Conservation (phyloP, 2,797 vertebrate species). For the Bovichtus variegatus region DNA sequence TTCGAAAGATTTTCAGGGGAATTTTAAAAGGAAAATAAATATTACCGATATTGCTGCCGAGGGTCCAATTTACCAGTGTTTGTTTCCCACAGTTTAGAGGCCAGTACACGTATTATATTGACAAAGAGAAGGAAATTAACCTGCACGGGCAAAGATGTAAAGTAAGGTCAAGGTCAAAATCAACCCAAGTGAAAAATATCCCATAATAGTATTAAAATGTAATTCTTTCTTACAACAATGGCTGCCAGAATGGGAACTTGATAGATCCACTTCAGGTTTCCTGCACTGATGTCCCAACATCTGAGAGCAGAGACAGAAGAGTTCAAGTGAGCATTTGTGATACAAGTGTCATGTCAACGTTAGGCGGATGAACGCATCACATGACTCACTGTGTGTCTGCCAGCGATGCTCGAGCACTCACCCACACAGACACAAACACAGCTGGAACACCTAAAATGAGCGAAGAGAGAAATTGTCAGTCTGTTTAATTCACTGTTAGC, state of each 20-base stretch:
- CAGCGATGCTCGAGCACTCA: constrained; percentile 90
- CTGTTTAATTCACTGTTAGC: background rate
- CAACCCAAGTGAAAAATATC: background rate
- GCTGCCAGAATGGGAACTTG: constrained; percentile 89
- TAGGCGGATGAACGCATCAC: background rate
- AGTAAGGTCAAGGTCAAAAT: background rate
- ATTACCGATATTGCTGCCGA: constrained; percentile 88
- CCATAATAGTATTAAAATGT: background rate
- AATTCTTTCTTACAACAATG: constrained; percentile 84
- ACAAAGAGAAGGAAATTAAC: constrained; percentile 91
- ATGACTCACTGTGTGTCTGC: constrained; percentile 93
- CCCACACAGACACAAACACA: constrained; percentile 93
- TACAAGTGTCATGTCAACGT: background rate
- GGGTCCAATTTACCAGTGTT: constrained; percentile 89
- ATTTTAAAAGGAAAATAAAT: background rate
- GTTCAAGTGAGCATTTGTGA: background rate
- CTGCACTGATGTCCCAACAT: constrained; percentile 90
- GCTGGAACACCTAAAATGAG: constrained; percentile 88
- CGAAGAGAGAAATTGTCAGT: background rate
- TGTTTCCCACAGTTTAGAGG: constrained; percentile 91
- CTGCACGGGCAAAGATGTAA: constrained; percentile 63
- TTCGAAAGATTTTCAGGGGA: background rate
- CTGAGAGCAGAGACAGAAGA: constrained; percentile 61
- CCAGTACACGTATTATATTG: constrained; percentile 89
- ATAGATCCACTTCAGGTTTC: constrained; percentile 91